Evolutionary conservation across 2,888 invertebrate species (phyloP).

Genomic region (Antitype chi): DNA sequence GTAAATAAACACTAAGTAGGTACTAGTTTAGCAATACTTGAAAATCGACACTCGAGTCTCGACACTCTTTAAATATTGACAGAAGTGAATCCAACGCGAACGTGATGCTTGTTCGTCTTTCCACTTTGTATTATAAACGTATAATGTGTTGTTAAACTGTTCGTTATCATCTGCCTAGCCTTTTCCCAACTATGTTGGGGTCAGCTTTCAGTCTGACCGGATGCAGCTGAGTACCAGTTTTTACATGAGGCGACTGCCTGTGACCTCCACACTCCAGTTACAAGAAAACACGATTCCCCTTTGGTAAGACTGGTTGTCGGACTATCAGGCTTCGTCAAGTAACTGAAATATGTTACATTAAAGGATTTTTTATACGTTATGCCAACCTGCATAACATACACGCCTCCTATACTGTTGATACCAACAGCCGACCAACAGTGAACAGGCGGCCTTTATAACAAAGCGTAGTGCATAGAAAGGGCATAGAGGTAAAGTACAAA

Average conservation of each 20-base stretch:
- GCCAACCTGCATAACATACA: background rate
- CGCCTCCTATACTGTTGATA: background rate
- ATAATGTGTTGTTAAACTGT: too few species aligned
- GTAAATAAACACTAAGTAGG: conserved; percentile 7
- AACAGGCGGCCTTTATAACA: conserved; percentile 7
- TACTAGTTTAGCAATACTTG: background rate
- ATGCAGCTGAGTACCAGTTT: too few species aligned
- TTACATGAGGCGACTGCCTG: too few species aligned
- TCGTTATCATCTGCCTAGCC: too few species aligned
- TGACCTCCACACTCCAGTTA: too few species aligned
- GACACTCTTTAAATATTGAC: conserved; percentile 34
- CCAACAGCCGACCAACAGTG: background rate
- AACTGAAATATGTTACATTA: background rate
- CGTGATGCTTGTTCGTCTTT: background rate
- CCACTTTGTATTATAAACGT: background rate
- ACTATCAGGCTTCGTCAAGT: too few species aligned
- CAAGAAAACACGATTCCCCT: too few species aligned
- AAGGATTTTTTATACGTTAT: background rate
- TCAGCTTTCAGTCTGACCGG: too few species aligned
- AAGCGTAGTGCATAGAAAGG: conserved; percentile 34
- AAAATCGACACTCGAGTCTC: background rate
- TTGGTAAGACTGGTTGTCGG: too few species aligned
- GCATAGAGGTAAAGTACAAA: conserved; percentile 10
- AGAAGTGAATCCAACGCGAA: conserved; percentile 1
- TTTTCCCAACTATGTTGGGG: too few species aligned